Conservation (phyloP, 2,888 invertebrate genomes). For the Sesamia inferens region DNA sequence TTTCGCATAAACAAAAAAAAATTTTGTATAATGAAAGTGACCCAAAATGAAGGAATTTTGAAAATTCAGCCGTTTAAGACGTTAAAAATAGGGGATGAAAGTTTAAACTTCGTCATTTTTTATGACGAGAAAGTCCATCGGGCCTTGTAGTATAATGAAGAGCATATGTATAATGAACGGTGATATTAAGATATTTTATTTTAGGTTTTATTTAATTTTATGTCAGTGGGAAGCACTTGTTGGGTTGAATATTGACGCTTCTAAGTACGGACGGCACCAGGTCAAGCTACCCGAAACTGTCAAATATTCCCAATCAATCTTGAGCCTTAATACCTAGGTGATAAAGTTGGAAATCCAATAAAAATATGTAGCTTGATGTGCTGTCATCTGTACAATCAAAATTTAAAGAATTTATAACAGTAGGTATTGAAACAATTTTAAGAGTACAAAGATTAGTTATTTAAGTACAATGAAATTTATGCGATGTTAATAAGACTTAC, state of each 20-base stretch:
- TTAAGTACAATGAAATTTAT: not conserved
- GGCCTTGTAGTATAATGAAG: not conserved
- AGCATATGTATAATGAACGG: not conserved
- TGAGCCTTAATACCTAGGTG: too few relatives aligned
- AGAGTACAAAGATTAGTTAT: constrained; percentile 4
- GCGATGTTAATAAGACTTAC: not conserved
- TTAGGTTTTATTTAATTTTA: not conserved
- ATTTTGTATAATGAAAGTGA: not conserved
- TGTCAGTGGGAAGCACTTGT: not conserved
- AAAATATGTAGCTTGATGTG: too few relatives aligned
- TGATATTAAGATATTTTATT: not conserved
- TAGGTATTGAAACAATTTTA: not conserved
- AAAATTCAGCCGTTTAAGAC: not conserved
- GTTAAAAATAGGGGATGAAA: not conserved
- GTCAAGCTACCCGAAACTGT: too few relatives aligned
- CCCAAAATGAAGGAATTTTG: not conserved
- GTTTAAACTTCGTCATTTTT: not conserved
- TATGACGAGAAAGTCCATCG: not conserved
- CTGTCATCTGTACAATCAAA: too few relatives aligned
- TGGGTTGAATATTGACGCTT: too few relatives aligned
- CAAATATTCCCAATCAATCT: too few relatives aligned
- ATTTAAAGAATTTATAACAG: not conserved
- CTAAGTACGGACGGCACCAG: too few relatives aligned
- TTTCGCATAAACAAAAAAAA: too few relatives aligned
- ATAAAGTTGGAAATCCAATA: too few relatives aligned